A percentile compares a stretch with the other conserved stretches of the same genome.
Evolutionary conservation across 1,140 invertebrate species (phyloP).

Genomic region (Aphaenogaster rudis): DNA sequence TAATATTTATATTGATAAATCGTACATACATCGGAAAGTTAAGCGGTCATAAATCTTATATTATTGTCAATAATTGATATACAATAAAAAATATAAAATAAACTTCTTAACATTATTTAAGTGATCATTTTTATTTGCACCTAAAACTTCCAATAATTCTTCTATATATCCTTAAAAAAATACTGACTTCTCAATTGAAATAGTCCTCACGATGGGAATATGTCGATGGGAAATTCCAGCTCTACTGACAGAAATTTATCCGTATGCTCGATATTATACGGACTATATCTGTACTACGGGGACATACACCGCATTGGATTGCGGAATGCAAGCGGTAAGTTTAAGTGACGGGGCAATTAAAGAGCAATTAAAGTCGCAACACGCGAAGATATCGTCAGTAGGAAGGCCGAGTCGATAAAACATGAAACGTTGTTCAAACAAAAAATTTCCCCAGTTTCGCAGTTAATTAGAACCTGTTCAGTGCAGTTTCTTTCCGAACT

Average conservation of each 20-base stretch:
- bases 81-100: slow-evolving; percentile 1
- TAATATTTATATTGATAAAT: slow-evolving; percentile 1
- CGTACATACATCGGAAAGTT: neutral
- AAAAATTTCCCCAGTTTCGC: slow-evolving; percentile 57
- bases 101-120: neutral
- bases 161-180: neutral
- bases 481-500: neutral
- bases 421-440: neutral
- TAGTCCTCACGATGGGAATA: neutral
- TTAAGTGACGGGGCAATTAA: slow-evolving; percentile 70
- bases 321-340: slow-evolving; percentile 58
- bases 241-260: slow-evolving; percentile 55
- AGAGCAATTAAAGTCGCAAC: slow-evolving; percentile 69
- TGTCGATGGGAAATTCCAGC: slow-evolving; percentile 40
- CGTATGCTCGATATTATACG: neutral
- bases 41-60: neutral
- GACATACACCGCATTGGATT: neutral
- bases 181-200: neutral
- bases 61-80: neutral
- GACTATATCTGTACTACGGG: neutral
- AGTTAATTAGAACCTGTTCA: neutral
- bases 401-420: slow-evolving; percentile 53
- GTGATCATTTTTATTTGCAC: neutral
- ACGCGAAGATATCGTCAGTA: slow-evolving; percentile 42
- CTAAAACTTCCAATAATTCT: neutral